Base-by-base conservation (phyloP, 2,888 invertebrate genomes). In the Cryptocephalus moraei region DNA sequence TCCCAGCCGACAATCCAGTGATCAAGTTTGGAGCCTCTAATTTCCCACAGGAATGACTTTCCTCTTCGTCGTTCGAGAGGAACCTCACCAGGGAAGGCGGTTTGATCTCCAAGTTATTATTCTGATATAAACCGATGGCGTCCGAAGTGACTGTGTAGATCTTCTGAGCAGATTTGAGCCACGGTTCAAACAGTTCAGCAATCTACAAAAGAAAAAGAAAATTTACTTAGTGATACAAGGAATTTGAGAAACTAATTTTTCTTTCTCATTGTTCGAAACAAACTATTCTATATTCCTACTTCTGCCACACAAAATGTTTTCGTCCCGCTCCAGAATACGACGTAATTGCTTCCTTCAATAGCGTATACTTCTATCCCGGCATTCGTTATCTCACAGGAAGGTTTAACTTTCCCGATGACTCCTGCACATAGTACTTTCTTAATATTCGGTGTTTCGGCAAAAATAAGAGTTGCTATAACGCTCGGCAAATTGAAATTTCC, bases 21-120 rank as follows among this genome's bases (percentile, higher is more conserved):
- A 69, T 54, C 41, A 70, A 54, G 53, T 71, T 71, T 1, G 71
- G 71, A 2, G 62, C 51, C 55, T 67, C 64, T 34, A 71, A 52
- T 51, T 57, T 61, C 9, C 49, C 47, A 49, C 57, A 63, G 33
- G 50, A 45, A 39, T 55, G 57, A 9, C 44, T 46, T 36, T 49
- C 49, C 12, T 46, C 44, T 10, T 49, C 22, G 22, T 22, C 46
- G 34, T 56, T 58, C 12, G 62, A 51, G n/a, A 69, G 48, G 10
- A 51, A 52, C 48, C 60, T 56, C 38, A 66, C 58, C 36, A 67
- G 46, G 32, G 63, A 62, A 32, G 58, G 51, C 9, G 60, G 55
- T 43, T 56, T 56, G 31, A 56, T 54, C 22, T 44, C 22, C 8
- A 51, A 32, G 40, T 55, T 54, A n/a, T 49, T 45, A 49, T 63